phyloP scores from a whole-genome alignment of 2,888 invertebrate genomes.

The Folsomia candida region DNA sequence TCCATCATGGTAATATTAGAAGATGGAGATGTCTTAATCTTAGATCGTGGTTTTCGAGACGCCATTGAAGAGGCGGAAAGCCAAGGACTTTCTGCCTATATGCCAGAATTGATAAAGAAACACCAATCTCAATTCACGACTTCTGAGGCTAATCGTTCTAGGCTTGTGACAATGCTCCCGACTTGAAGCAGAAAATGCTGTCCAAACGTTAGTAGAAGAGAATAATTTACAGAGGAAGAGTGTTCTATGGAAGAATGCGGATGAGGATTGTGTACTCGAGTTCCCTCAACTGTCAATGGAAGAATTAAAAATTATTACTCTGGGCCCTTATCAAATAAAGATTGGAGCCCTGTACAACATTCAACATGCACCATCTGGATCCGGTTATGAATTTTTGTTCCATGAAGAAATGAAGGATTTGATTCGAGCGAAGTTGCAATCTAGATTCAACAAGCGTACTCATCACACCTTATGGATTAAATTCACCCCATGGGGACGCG shows the following conservation, averaged over 20 bases:
- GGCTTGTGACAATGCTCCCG: conserved; percentile 8
- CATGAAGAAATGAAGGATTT: not conserved
- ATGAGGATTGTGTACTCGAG: not conserved
- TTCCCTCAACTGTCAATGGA: not conserved
- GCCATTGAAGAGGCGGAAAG: not conserved
- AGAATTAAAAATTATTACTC: not conserved
- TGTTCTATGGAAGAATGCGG: not conserved
- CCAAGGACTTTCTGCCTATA: not conserved
- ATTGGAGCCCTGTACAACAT: not conserved
- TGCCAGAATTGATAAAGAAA: not conserved
- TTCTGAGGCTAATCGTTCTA: conserved; percentile 19
- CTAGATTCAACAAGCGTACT: not conserved
- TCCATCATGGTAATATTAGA: not conserved
- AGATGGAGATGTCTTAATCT: conserved; percentile 4
- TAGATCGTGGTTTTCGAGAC: conserved; percentile 18
- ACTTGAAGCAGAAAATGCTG: not conserved
- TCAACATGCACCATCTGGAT: not conserved
- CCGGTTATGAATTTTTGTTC: not conserved
- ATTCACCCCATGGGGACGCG: not conserved
- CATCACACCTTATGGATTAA: not conserved
- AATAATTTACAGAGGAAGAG: conserved; percentile 26
- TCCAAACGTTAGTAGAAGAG: conserved; percentile 25
- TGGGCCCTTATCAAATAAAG: not conserved
- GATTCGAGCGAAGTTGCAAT: not conserved
- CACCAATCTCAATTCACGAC: conserved; percentile 15